Base-by-base conservation (phyloP, 1,140 invertebrate genomes). In the Drosophila arawakana region DNA sequence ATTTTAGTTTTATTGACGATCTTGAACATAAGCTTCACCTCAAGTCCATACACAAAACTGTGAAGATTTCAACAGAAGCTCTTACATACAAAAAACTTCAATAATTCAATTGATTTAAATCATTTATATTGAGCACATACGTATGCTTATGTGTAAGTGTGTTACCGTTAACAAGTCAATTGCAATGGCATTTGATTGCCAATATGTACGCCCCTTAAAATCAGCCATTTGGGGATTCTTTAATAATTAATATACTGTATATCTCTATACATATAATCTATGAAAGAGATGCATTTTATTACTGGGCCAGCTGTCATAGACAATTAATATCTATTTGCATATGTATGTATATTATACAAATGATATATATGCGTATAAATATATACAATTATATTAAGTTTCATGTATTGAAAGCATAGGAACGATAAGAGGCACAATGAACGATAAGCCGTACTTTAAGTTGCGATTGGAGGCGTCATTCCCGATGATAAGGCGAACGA, bases 201-300 rank as follows among this genome's bases (percentile, higher is more conserved):
- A 41, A 68, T 47, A 55, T 73, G 57, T 54, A 73, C 71, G 71
- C 71, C 71, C 71, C 65, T 61, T 41, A 54, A 70, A 41, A 63
- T 63, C 61, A 46, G 2, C n/a, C 55, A 58, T 58, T 11, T 30
- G 55, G 37, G 18, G 55, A 58, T 58, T 58, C 18, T 58, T 58
- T 5, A 43, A 44, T 58, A 34, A 44, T 30, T 57, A 30, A 5
- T 5, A 30, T 30, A 30, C 25, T 30, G 6, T 37, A 57, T 57
- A 13, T 57, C 13, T 41, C 15, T 41, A 15, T 30, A 30, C 4
- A 30, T 30, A 41, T 57, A 57, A n/a, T 37, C 13, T 13, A 18
- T 41, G 13, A 10, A 34, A 34, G 50, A 6, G 49, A 25, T 54
- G 34, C 34, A 58, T 50, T 39, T 11, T 30, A 49, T 65, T 44